A percentile compares a stretch with the other conserved stretches of the same genome.
Evolutionary conservation across 2,888 invertebrate species (phyloP).

Genomic region (Drosophila algonquin): DNA sequence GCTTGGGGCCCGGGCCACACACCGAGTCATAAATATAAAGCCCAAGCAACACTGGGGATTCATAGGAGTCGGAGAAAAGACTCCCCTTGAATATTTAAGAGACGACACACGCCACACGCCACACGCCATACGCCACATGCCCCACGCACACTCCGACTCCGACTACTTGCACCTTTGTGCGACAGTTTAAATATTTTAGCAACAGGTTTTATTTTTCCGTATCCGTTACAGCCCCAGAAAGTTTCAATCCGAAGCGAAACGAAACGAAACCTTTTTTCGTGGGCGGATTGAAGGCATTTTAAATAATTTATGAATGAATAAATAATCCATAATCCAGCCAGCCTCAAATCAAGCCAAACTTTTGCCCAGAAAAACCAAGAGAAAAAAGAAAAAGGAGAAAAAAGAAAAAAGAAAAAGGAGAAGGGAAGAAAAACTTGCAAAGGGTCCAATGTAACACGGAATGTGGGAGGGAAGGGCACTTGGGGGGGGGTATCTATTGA

Average conservation of each 20-base stretch:
- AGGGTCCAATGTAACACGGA: neutral
- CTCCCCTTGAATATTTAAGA: slow-evolving; percentile 34
- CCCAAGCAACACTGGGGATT: neutral
- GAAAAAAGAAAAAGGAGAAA: neutral
- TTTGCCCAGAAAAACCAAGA: slow-evolving; percentile 11
- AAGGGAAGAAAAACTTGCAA: slow-evolving; percentile 12
- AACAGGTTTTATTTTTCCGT: slow-evolving; percentile 30
- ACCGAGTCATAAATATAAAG: slow-evolving; percentile 38
- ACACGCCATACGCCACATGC: no score
- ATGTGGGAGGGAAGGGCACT: neutral
- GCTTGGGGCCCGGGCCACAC: neutral
- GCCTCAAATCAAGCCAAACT: slow-evolving; percentile 64
- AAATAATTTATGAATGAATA: slow-evolving; percentile 69
- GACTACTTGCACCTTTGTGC: slow-evolving; percentile 27
- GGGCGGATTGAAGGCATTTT: slow-evolving; percentile 50
- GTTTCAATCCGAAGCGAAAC: slow-evolving; percentile 14
- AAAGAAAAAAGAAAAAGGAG: neutral
- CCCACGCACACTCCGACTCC: neutral
- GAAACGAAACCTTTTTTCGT: slow-evolving; percentile 11
- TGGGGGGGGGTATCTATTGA: neutral
- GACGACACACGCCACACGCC: neutral
- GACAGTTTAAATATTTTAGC: slow-evolving; percentile 48
- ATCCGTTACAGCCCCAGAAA: neutral
- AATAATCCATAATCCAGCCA: slow-evolving; percentile 48
- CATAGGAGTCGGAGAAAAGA: neutral